phyloP scores from a whole-genome alignment of 2,113 vertebrate genomes.

The Aphyosemion australe region DNA sequence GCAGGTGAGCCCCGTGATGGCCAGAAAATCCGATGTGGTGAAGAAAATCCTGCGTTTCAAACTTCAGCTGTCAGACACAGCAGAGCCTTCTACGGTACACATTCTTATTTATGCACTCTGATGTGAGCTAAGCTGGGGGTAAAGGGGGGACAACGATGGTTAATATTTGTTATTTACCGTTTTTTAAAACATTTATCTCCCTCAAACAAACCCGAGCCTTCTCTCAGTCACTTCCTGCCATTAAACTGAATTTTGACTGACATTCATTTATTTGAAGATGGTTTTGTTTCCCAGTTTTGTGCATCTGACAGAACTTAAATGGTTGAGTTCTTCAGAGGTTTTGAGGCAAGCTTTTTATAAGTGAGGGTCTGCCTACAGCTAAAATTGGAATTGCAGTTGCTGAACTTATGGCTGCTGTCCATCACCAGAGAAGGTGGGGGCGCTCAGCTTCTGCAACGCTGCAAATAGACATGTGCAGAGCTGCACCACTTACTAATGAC shows the following conservation, averaged over 20 bases:
- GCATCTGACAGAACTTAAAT: too few species aligned
- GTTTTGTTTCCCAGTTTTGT: too few species aligned
- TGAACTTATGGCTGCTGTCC: conserved; percentile 58
- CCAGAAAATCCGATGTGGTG: conserved; percentile 47
- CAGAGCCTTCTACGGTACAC: conserved; percentile 75
- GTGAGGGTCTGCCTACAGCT: conserved; percentile 36
- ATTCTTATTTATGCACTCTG: too few species aligned
- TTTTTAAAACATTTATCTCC: too few species aligned
- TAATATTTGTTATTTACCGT: too few species aligned
- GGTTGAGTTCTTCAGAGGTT: conserved; percentile 3
- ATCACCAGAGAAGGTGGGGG: conserved; percentile 34
- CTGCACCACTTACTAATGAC: too few species aligned
- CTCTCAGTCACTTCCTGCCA: too few species aligned
- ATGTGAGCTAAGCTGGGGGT: too few species aligned
- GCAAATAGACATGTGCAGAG: background rate
- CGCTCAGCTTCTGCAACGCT: background rate
- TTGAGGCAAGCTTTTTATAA: conserved; percentile 26
- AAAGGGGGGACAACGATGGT: too few species aligned
- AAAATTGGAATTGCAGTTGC: conserved; percentile 67
- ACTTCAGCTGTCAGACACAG: conserved; percentile 65
- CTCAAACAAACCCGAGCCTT: too few species aligned
- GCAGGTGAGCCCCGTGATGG: conserved; percentile 71
- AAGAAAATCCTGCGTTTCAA: conserved; percentile 72
- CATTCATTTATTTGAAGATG: too few species aligned
- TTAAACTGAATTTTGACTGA: too few species aligned